These are phyloP conservation scores for Psittacula derbiana DNA, from an alignment of 2,797 vertebrate species.

Conservation along the genomic window DNA sequence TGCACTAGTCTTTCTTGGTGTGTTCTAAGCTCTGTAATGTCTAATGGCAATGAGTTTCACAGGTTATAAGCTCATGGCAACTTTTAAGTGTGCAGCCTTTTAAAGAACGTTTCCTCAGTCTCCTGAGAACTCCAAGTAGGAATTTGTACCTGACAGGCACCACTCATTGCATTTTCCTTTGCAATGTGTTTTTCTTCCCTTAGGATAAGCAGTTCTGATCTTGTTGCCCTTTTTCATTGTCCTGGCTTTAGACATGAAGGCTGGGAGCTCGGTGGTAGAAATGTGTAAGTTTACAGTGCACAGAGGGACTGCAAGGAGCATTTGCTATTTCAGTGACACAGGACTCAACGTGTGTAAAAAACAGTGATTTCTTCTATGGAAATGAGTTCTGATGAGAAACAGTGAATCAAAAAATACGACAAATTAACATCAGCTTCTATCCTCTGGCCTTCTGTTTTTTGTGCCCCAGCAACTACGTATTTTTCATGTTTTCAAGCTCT, in stretches of 20 bases:
- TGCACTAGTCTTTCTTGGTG: neutral
- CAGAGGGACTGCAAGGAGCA: neutral
- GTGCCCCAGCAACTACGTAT: neutral
- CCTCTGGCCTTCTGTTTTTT: neutral
- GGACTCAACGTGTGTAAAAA: neutral
- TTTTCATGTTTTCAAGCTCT: neutral
- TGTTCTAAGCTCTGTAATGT: neutral
- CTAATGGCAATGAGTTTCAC: neutral
- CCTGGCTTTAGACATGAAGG: neutral
- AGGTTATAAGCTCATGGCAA: neutral
- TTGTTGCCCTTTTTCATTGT: neutral
- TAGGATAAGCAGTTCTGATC: neutral
- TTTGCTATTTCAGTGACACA: neutral
- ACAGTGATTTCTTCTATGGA: neutral
- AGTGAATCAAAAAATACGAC: neutral
- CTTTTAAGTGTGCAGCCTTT: neutral
- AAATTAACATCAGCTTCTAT: neutral
- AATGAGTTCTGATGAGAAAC: neutral
- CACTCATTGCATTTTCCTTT: neutral
- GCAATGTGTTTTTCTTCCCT: neutral
- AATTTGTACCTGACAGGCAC: neutral
- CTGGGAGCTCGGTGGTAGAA: neutral
- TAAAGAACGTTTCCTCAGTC: neutral
- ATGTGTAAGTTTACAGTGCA: neutral
- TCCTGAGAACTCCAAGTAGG: neutral